Percentiles rank a stretch among this genome's conserved stretches.
Evolutionary conservation across 2,888 invertebrate genomes (phyloP).

Genomic region (Bombylius discolor): DNA sequence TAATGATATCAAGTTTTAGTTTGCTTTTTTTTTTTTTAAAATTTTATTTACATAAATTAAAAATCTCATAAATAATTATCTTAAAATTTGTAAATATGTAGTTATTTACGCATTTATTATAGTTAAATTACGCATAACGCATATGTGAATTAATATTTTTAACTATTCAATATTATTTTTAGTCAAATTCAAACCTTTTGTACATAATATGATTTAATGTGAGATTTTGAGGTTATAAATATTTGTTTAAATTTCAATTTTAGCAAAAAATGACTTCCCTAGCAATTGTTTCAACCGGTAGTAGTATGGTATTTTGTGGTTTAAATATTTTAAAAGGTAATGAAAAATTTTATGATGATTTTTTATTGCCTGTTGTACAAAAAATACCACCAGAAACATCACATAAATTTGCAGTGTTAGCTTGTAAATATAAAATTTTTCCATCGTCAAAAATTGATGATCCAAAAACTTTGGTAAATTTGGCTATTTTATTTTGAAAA

Average conservation of each 20-base stretch:
- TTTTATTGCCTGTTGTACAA: constrained; percentile 58
- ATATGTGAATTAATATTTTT: no score
- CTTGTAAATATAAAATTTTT: constrained; percentile 63
- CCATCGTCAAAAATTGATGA: constrained; percentile 48
- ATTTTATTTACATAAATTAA: no score
- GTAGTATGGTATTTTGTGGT: constrained; percentile 50
- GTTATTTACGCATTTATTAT: no score
- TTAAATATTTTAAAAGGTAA: constrained; percentile 61
- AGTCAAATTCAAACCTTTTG: no score
- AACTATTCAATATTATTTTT: no score
- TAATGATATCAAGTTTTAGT: no score
- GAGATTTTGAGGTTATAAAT: no score
- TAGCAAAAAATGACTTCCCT: constrained; percentile 53
- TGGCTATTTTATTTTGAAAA: not conserved
- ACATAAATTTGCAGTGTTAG: constrained; percentile 63
- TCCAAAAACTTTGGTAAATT: constrained; percentile 48
- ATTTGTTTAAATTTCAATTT: not conserved
- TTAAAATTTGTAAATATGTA: no score
- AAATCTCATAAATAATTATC: no score
- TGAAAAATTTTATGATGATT: constrained; percentile 60
- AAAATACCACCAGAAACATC: constrained; percentile 62
- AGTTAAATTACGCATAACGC: no score
- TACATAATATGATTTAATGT: no score
- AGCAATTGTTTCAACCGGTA: constrained; percentile 50
- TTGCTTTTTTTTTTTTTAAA: no score